phyloP scores from a whole-genome alignment of 1,140 invertebrate species.

The Drosophila nikananu region DNA sequence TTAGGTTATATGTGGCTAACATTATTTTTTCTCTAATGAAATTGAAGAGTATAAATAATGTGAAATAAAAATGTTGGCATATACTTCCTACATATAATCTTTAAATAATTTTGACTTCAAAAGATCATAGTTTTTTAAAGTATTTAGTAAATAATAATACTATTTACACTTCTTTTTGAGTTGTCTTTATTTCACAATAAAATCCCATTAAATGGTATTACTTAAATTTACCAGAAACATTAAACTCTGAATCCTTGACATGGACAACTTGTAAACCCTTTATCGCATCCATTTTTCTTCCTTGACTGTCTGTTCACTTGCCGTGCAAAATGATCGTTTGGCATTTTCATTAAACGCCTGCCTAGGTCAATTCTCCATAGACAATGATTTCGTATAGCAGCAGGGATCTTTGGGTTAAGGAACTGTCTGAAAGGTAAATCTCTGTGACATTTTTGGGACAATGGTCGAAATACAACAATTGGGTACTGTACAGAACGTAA shows the following conservation, averaged over 20 bases:
- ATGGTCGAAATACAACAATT: slow-evolving; percentile 58
- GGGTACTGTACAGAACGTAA: slow-evolving; percentile 51
- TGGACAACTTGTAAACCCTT: background rate
- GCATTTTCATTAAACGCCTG: slow-evolving; percentile 77
- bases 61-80: background rate
- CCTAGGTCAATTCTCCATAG: slow-evolving; percentile 56
- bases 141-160: too few species aligned
- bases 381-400: slow-evolving; percentile 42
- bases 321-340: slow-evolving; percentile 62
- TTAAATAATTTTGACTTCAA: background rate
- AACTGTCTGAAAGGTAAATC: slow-evolving; percentile 56
- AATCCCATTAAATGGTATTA: background rate
- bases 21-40: background rate
- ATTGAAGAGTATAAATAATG: background rate
- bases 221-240: background rate
- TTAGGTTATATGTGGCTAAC: background rate
- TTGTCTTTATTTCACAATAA: background rate
- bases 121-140: background rate
- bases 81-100: background rate
- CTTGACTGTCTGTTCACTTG: slow-evolving; percentile 21
- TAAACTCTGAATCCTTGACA: too few species aligned
- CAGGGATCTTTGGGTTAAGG: slow-evolving; percentile 47
- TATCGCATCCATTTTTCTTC: background rate
- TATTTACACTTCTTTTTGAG: too few species aligned
- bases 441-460: slow-evolving; percentile 62